A percentile compares a stretch with the other conserved stretches of the same genome.
Conservation (phyloP, 2,888 invertebrate species). For the Cephus nigrinus region DNA sequence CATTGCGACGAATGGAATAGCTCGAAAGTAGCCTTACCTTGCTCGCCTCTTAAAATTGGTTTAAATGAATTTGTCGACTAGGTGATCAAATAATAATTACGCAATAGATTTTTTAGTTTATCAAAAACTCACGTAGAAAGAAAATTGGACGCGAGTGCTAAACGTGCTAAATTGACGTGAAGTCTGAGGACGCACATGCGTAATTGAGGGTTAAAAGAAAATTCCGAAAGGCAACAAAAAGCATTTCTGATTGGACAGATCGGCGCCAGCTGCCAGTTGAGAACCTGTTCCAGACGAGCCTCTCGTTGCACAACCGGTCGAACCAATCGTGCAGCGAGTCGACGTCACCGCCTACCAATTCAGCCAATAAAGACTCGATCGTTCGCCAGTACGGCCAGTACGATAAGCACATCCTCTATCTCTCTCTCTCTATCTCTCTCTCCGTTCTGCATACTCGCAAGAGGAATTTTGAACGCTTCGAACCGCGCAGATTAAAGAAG, state of each 20-base stretch:
- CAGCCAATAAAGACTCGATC: constrained; percentile 32
- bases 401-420: background rate
- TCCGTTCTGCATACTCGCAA: background rate
- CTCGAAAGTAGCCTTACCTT: too few relatives aligned
- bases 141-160: too few relatives aligned
- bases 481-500: background rate
- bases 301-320: constrained; percentile 17
- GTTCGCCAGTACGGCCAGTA: background rate
- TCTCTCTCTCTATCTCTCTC: too few relatives aligned
- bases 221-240: background rate
- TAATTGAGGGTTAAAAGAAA: background rate
- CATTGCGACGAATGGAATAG: too few relatives aligned
- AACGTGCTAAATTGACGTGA: too few relatives aligned
- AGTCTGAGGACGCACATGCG: too few relatives aligned
- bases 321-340: constrained; percentile 19
- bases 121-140: too few relatives aligned
- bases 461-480: background rate
- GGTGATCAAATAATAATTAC: too few relatives aligned
- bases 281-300: constrained; percentile 25
- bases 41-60: too few relatives aligned
- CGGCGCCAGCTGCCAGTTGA: constrained; percentile 10
- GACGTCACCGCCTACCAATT: constrained; percentile 5
- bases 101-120: too few relatives aligned
- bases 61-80: too few relatives aligned
- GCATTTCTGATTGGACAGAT: too few relatives aligned